Evolutionary conservation across 2,888 invertebrate genomes (phyloP).

Genomic region (Thysanoteuthis rhombus): DNA sequence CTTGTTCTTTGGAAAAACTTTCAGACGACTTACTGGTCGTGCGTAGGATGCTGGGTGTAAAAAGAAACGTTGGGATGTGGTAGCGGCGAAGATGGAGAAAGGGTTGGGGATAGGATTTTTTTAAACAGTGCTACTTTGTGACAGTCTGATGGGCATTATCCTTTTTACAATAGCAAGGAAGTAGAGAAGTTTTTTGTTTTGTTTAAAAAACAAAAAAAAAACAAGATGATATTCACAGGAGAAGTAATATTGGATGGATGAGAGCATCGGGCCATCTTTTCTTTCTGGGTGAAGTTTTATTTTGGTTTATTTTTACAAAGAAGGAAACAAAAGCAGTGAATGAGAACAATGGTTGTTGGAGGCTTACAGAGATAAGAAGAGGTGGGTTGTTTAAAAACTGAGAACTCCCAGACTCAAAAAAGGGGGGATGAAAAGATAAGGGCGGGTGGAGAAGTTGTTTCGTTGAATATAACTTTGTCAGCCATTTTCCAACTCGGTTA

Average conservation of each 20-base stretch:
- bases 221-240: background rate
- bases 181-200: background rate
- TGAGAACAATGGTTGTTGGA: too few species aligned
- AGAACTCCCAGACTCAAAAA: too few species aligned
- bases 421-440: too few species aligned
- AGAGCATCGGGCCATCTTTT: background rate
- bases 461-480: too few species aligned
- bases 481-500: too few species aligned
- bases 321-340: too few species aligned
- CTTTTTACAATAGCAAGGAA: background rate
- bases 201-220: too few species aligned
- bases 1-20: background rate
- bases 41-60: background rate
- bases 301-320: background rate
- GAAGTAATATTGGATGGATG: background rate
- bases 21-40: background rate
- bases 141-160: constrained; percentile 1
- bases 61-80: background rate
- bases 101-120: background rate
- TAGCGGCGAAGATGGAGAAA: background rate
- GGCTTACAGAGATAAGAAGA: too few species aligned
- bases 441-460: too few species aligned
- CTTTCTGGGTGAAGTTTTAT: background rate
- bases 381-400: too few species aligned
- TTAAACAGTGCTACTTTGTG: background rate